A percentile compares a stretch with the other conserved stretches of the same genome.
Conservation (phyloP, 2,797 vertebrate species). For the Synanceia verrucosa region DNA sequence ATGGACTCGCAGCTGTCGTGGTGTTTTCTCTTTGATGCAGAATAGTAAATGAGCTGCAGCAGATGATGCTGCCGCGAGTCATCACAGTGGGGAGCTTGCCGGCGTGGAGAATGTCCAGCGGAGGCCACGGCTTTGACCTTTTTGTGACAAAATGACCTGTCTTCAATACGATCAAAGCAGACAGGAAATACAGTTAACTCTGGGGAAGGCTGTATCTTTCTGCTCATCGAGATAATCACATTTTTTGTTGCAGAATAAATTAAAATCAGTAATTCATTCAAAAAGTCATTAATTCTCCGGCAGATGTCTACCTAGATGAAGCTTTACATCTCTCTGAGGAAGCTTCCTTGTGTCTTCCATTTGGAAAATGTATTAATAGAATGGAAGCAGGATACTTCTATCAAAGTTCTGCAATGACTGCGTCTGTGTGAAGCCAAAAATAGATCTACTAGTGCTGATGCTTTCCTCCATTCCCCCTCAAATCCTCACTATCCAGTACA, state of each 20-base stretch:
- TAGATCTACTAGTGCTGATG: slow-evolving; percentile 43
- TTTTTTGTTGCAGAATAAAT: slow-evolving; percentile 28
- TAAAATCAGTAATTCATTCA: slow-evolving; percentile 19
- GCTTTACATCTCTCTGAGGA: slow-evolving; percentile 21
- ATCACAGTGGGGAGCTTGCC: slow-evolving; percentile 55
- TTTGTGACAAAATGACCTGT: neutral
- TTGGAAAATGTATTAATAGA: neutral
- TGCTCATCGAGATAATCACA: neutral
- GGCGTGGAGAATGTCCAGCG: slow-evolving; percentile 30
- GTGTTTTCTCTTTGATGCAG: slow-evolving; percentile 73
- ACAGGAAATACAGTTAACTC: neutral
- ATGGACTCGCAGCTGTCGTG: slow-evolving; percentile 61
- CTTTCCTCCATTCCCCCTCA: slow-evolving; percentile 4
- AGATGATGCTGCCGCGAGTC: slow-evolving; percentile 68
- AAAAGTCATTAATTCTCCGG: slow-evolving; percentile 16
- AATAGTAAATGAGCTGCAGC: slow-evolving; percentile 72
- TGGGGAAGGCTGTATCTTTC: neutral
- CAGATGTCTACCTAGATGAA: neutral
- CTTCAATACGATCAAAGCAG: neutral
- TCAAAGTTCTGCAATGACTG: slow-evolving; percentile 34
- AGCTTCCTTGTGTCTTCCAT: neutral
- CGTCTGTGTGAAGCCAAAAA: slow-evolving; percentile 56
- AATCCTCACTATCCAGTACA: slow-evolving; percentile 61
- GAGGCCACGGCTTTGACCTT: slow-evolving; percentile 57
- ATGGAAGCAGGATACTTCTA: slow-evolving; percentile 6